Conservation (phyloP, 2,888 invertebrate species). For the Agrochola lota region DNA sequence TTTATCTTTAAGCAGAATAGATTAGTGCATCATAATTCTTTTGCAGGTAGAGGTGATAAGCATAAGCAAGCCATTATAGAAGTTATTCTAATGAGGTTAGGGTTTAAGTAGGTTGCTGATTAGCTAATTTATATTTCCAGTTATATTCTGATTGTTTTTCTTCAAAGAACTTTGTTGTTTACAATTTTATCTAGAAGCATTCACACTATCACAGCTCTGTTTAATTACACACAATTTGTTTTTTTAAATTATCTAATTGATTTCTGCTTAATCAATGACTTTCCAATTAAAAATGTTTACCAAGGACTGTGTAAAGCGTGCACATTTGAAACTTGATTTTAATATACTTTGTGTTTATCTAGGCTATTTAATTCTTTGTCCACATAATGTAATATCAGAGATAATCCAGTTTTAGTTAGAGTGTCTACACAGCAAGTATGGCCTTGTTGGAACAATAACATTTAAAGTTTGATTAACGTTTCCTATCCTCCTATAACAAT, state of each 20-base stretch:
- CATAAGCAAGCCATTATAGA: conserved; percentile 19
- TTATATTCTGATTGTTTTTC: not conserved
- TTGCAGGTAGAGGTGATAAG: conserved; percentile 38
- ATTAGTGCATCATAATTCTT: conserved; percentile 24
- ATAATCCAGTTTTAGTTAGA: conserved; percentile 14
- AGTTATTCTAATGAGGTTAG: conserved; percentile 28
- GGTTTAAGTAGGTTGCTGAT: conserved; percentile 43
- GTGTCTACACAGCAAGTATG: not conserved
- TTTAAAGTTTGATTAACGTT: conserved; percentile 19
- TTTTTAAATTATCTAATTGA: not conserved
- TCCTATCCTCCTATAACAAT: conserved; percentile 1
- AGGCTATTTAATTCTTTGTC: not conserved
- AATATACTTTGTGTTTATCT: not conserved
- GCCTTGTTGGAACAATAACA: conserved; percentile 13
- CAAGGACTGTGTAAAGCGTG: not conserved
- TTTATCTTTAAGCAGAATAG: conserved; percentile 9
- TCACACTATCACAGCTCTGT: conserved; percentile 16
- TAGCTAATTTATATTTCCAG: conserved; percentile 9
- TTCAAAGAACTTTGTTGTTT: conserved; percentile 18
- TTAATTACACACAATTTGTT: not conserved
- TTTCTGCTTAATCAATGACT: conserved; percentile 14
- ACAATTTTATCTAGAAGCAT: conserved; percentile 23
- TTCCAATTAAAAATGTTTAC: not conserved
- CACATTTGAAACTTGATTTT: not conserved
- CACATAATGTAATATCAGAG: not conserved